These are phyloP conservation scores for Keiferia lycopersicella DNA, from an alignment of 2,888 invertebrate species.

Conservation along the genomic window DNA sequence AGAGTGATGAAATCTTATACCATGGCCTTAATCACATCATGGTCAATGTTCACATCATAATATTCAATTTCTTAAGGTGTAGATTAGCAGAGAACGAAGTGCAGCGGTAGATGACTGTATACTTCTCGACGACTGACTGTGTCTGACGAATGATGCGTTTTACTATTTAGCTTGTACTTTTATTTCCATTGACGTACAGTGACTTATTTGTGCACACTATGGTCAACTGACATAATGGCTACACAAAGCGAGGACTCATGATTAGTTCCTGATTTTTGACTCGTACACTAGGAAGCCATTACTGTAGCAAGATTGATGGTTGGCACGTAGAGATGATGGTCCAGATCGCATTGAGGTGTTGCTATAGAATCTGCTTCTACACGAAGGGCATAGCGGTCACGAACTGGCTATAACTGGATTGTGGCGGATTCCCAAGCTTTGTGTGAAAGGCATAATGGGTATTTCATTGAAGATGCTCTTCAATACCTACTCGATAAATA, in stretches of 20 bases:
- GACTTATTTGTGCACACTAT: not conserved
- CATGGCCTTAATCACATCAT: no score
- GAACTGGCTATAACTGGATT: conserved; percentile 1
- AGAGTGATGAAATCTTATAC: no score
- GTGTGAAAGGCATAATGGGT: conserved; percentile 9
- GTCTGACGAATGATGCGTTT: no score
- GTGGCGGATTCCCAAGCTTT: not conserved
- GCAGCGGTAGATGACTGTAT: no score
- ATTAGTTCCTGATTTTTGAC: conserved; percentile 23
- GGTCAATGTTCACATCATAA: no score
- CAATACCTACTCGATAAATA: not conserved
- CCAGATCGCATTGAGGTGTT: conserved; percentile 30
- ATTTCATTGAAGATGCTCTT: conserved; percentile 1
- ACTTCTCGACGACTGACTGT: no score
- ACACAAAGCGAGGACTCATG: not conserved
- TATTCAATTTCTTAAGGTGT: no score
- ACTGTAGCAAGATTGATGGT: conserved; percentile 30
- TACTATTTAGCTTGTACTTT: no score
- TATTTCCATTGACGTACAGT: not conserved
- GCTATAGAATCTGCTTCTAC: conserved; percentile 8
- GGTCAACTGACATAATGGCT: not conserved
- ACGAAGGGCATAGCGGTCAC: conserved; percentile 26
- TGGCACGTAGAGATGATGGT: conserved; percentile 30
- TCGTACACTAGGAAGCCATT: conserved; percentile 30
- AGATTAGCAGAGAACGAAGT: no score